Evolutionary conservation across 2,888 invertebrate species (phyloP).

Genomic region (Alsophila aescularia): DNA sequence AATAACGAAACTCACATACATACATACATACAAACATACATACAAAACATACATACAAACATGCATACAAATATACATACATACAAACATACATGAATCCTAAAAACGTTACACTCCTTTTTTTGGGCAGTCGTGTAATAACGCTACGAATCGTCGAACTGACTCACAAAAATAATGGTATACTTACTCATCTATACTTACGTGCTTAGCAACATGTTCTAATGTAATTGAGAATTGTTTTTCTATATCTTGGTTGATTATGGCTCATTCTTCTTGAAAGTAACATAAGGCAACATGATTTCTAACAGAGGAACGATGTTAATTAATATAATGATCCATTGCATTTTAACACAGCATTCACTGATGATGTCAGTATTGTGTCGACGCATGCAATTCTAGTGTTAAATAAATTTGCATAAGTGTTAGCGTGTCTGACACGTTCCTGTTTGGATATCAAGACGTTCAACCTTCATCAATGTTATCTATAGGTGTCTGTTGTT

Average conservation of each 20-base stretch:
- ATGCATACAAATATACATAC: too few species aligned
- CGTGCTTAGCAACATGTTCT: background rate
- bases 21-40: too few species aligned
- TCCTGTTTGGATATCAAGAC: slow-evolving; percentile 1
- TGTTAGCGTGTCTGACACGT: background rate
- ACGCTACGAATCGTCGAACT: too few species aligned
- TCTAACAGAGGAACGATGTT: too few species aligned
- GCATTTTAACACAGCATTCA: background rate
- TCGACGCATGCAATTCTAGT: slow-evolving; percentile 4
- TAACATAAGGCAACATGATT: too few species aligned
- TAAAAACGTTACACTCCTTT: too few species aligned
- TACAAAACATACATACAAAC: too few species aligned
- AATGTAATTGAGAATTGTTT: background rate
- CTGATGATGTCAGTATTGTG: slow-evolving; percentile 19
- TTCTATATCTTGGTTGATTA: background rate
- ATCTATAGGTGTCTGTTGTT: slow-evolving; percentile 10
- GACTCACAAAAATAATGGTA: background rate
- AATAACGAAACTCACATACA: too few species aligned
- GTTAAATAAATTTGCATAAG: background rate
- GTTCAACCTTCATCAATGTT: slow-evolving; percentile 20
- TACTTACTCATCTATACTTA: background rate
- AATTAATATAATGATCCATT: too few species aligned
- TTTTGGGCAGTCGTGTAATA: too few species aligned
- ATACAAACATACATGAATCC: too few species aligned
- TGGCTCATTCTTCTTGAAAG: background rate